Evolutionary conservation across 23 tunicate genomes (phyloP), one percentile per base, ranked within the genome.

Genomic region (Diplosoma virens): DNA sequence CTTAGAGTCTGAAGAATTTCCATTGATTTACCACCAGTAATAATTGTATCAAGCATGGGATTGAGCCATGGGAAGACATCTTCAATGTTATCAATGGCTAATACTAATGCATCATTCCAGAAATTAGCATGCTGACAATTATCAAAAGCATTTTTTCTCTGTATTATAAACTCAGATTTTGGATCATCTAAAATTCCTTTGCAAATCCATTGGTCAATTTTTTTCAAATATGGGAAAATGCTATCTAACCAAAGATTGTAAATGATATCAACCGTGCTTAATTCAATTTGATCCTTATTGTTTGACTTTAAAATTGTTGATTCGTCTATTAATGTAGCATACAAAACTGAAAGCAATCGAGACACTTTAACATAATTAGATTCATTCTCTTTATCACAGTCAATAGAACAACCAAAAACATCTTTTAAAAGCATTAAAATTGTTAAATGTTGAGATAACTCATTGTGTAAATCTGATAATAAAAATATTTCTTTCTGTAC

Each of bases 21-120:
- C 86, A 90, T 84, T 25, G 97, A 90, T 67, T 84, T 90, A 1
- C 97, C 97, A 70, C 79, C 88, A 53, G 82, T 76, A 7, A 80
- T 37, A 9, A 82, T 36, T 16, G 30, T 71, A 58, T 75, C 48
- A 7, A 89, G 47, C 5, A 90, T 52, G 25, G 54, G 32, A n/a
- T 60, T 32, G 21, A 90, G 48, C 86, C 90, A 80, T 4, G 97
- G 82, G 26, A 67, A 36, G 11, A 55, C 6, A 0, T 47, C 18
- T n/a, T 30, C 37, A 25, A 69, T 37, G 69, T 82, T 37, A 1
- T 61, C 76, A 34, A 63, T 54, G 0, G 79, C 47, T 7, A 56
- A 26, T 7, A 35, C 30, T 9, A 89, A 35, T 1, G 88, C 88
- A 7, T 68, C 63, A 3, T 58, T 30, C 97, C 97, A 90, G 64